Evolutionary conservation across 2,888 invertebrate genomes (phyloP), one percentile per base, ranked within the genome.

Genomic region (Pachydiplax longipennis): DNA sequence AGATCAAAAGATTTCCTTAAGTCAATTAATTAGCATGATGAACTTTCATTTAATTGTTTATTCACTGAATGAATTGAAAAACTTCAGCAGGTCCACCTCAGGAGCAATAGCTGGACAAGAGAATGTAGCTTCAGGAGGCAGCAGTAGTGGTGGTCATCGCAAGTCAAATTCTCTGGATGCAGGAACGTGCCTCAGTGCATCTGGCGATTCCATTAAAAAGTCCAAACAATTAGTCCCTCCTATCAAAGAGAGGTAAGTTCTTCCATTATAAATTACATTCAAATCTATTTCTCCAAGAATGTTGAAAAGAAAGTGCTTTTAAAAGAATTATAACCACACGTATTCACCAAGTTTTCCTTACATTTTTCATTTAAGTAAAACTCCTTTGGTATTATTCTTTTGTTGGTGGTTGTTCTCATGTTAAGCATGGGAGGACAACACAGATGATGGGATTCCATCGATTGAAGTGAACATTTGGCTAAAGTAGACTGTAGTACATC

Each of bases 141-240:
- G 83, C 31, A 65, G 61, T 2, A 53, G 15, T 40, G 87, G 95
- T 92, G 94, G 95, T 92, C 97, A 97, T 93, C 96, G 97, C 91
- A 98, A 98, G 94, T 97, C 97, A 22, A 98, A 98, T 93, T 97
- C 98, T 15, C 94, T 98, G 61, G 98, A 98, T 94, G 97, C 97
- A 92, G 94, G 96, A 90, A 94, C 94, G 93, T 91, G 81, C 18
- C 94, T 94, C 91, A 94, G 94, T 92, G 93, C 94, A 31, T 95
- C 94, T 92, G 95, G 95, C 92, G 95, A 94, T 94, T 94, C 91
- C 40, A 91, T 83, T 92, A 91, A 94, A 93, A 91, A 94, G 92
- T 93, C 95, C 37, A 94, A 94, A 93, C 92, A 94, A 93, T 93
- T 94, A 92, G 93, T 94, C 92, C 94, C 95, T 92, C 94, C 94